Percentiles rank a stretch among this genome's conserved stretches.
These are phyloP conservation scores for Penaeus monodon DNA, from an alignment of 2,888 invertebrate genomes.

Conservation along the genomic window DNA sequence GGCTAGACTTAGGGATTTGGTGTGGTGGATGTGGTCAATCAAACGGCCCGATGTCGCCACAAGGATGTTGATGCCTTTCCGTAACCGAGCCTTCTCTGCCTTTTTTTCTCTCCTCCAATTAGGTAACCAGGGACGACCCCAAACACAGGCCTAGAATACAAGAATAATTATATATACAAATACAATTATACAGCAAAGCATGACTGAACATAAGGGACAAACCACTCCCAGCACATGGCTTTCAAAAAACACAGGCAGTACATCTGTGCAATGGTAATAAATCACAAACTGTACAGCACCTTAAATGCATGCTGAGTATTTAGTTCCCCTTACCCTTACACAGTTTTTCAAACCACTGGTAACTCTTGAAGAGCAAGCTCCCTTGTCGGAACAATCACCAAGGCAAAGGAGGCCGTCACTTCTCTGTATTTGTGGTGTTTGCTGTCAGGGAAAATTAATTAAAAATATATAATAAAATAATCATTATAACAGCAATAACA, in stretches of 20 bases:
- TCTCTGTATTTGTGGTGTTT: slow-evolving; percentile 69
- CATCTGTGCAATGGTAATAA: too few relatives aligned
- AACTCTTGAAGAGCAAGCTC: slow-evolving; percentile 97
- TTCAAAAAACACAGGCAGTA: too few relatives aligned
- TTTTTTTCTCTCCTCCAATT: slow-evolving; percentile 94
- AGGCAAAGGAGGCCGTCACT: slow-evolving; percentile 82
- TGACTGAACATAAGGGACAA: too few relatives aligned
- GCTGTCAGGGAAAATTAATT: slow-evolving; percentile 18
- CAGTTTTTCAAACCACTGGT: slow-evolving; percentile 87
- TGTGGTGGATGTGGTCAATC: slow-evolving; percentile 89
- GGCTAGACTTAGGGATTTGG: slow-evolving; percentile 81
- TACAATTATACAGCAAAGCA: too few relatives aligned
- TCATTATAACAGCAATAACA: background rate
- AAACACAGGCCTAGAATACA: slow-evolving; percentile 82
- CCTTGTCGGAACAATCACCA: slow-evolving; percentile 98
- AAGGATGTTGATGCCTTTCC: slow-evolving; percentile 85
- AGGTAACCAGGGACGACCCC: slow-evolving; percentile 91
- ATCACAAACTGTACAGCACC: too few relatives aligned
- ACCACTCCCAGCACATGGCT: too few relatives aligned
- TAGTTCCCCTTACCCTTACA: slow-evolving; percentile 73
- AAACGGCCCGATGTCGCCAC: slow-evolving; percentile 92
- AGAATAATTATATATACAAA: background rate
- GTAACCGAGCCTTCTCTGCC: slow-evolving; percentile 89
- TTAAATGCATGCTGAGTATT: too few relatives aligned
- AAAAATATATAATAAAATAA: background rate